Percentiles rank a stretch among this genome's conserved stretches.
phyloP scores from a whole-genome alignment of 1,140 invertebrate species.

The Pseudomyrmex cubaensis region DNA sequence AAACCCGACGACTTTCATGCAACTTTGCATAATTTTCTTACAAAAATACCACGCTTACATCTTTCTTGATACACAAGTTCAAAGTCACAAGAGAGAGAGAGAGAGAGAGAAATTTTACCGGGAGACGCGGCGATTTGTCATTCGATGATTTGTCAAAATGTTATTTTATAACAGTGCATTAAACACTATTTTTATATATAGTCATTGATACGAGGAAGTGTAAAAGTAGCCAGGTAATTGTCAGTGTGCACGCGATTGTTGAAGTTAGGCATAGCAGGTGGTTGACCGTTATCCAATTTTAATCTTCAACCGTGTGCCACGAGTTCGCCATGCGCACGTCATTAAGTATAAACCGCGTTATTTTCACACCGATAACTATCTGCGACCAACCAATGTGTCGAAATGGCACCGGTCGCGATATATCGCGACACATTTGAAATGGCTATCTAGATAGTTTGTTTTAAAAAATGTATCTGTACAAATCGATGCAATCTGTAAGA shows the following conservation, averaged over 20 bases:
- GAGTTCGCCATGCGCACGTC: slow-evolving; percentile 14
- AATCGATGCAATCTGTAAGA: slow-evolving; percentile 26
- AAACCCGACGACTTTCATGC: slow-evolving; percentile 2
- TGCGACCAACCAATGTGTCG: slow-evolving; percentile 16
- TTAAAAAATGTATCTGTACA: slow-evolving; percentile 22
- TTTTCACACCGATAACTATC: slow-evolving; percentile 68
- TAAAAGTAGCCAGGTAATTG: slow-evolving; percentile 21
- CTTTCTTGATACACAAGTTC: slow-evolving; percentile 17
- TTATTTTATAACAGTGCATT: not conserved
- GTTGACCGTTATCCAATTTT: slow-evolving; percentile 62
- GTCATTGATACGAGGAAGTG: not conserved
- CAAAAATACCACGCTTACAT: not conserved
- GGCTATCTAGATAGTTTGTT: slow-evolving; percentile 39
- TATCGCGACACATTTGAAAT: slow-evolving; percentile 45
- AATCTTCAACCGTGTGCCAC: slow-evolving; percentile 25
- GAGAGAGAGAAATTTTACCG: not conserved
- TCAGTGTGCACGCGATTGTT: slow-evolving; percentile 54
- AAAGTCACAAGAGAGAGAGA: not conserved
- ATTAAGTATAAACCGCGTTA: slow-evolving; percentile 57
- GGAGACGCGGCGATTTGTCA: not conserved
- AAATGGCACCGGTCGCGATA: slow-evolving; percentile 32
- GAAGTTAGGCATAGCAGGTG: slow-evolving; percentile 44
- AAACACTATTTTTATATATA: not conserved
- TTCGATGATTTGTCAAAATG: not conserved
- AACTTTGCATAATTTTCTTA: not conserved